Evolutionary conservation across 92 coral and sea anemone genomes (phyloP), one percentile per base, ranked within the genome.

Genomic region (Metridium senile): DNA sequence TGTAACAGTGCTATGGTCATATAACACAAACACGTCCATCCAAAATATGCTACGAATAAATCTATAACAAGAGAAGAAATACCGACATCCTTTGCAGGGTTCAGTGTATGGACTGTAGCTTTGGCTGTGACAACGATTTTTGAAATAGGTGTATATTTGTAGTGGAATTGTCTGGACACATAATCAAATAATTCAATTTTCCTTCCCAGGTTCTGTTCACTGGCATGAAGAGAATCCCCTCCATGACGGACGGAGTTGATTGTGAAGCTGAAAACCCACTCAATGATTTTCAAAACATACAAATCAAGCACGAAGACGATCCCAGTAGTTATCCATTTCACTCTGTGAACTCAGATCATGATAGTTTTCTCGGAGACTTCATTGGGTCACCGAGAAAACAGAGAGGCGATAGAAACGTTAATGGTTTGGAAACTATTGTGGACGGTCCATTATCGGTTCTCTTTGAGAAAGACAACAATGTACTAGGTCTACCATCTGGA

Each of bases 391-490:
- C 49, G 23, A 54, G 26, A 54, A 19, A 9, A 54, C 8, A 54
- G 61, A 54, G 7, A 16, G 8, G 65, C 65, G 17, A 8, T 23
- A 59, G 29, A 1, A 25, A 26, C 17, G 16, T 10, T 28, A 59
- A 26, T 26, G 65, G 2, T 59, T 26, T 22, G 65, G 32, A 26
- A 26, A 59, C 32, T 9, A 16, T 63, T 11, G 69, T 13, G 6
- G 69, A 63, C 1, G 69, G 45, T 16, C 69, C 69, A 20, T 21
- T 63, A 18, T 63, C 69, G 16, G 45, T 31, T 1, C 69, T 63
- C 10, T 63, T 63, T 30, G 39, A 28, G 31, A 59, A 7, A 2
- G 65, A 25, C 7, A 25, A 16, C 31, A 59, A 23, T 59, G 10
- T 28, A 20, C 28, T 19, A 59, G 65, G 49, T 39, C 49, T 39